These are phyloP conservation scores for Apodemia zela DNA, from an alignment of 2,888 invertebrate genomes.

Conservation along the genomic window DNA sequence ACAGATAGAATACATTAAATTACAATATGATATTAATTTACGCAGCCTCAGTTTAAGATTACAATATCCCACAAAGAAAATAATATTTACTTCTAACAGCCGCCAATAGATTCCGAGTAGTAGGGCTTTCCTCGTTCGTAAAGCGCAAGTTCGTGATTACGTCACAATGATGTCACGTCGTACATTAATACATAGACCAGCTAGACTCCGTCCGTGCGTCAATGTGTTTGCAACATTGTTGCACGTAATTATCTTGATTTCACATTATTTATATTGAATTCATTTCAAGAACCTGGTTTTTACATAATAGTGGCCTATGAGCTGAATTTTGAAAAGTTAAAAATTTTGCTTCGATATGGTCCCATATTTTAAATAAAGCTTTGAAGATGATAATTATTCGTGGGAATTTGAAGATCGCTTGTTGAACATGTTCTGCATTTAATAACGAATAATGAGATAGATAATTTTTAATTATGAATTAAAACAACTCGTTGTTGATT, in stretches of 20 bases:
- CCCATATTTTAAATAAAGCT: too few species aligned
- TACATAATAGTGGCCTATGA: background rate
- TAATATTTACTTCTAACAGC: conserved; percentile 20
- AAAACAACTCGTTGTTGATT: too few species aligned
- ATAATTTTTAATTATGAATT: too few species aligned
- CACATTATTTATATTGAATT: background rate
- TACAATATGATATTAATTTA: background rate
- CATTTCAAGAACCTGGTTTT: background rate
- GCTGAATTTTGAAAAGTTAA: too few species aligned
- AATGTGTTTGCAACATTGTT: conserved; percentile 32
- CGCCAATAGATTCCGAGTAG: conserved; percentile 27
- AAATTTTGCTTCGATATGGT: too few species aligned
- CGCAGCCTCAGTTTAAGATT: background rate
- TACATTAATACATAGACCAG: conserved; percentile 59
- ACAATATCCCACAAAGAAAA: conserved; percentile 17
- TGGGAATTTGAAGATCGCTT: background rate
- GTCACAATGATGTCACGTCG: conserved; percentile 74
- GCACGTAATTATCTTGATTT: background rate
- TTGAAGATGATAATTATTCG: background rate
- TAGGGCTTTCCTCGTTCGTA: conserved; percentile 73
- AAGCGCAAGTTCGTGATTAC: conserved; percentile 52
- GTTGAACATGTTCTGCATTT: too few species aligned
- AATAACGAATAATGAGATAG: too few species aligned
- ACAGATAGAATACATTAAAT: background rate
- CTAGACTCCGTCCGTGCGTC: conserved; percentile 69